Evolutionary conservation across 2,113 vertebrate genomes (phyloP), one percentile per base, ranked within the genome.

Genomic region (human): DNA sequence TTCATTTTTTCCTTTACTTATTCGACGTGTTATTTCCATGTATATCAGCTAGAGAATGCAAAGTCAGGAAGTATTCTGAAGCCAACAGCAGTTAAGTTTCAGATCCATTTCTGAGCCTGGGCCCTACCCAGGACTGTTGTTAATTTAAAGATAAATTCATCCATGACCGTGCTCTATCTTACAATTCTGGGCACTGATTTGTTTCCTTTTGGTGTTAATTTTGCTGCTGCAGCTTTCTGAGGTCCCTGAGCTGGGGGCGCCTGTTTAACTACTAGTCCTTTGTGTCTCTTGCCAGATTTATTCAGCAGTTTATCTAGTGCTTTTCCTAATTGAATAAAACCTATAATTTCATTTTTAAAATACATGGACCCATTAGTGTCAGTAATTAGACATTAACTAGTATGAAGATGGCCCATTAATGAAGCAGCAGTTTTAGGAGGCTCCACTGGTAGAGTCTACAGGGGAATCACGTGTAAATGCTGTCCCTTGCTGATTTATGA

Each of bases 401-500:
- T 96, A 96, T 97, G 98, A 98, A 98, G 98, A 98, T 98, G 98
- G 98, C 97, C 98, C 98, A 98, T 99, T 98, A 99, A 98, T 97
- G 98, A 97, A 98, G 94, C 98, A 98, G 98, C 97, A 96, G 95
- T 93, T 98, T 98, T 94, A 97, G 90, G 97, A 97, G 94, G 95
- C 97, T 97, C 79, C 79, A n/a, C 92, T 72, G 40, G 95, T 97
- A 27, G 38, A 94, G 68, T 81, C 96, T 94, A 68, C 76, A 55
- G 95, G 81, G 97, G 48, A 89, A 92, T 97, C 97, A 55, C 97
- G 97, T 97, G 96, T 32, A 92, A 97, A 97, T 13, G 87, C 97
- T 78, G 92, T 96, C 98, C 89, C 17, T 52, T 0, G 8, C 85
- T 98, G 98, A 98, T 97, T 96, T 97, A 97, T 95, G 97, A 66